phyloP scores from a whole-genome alignment of 2,113 vertebrate genomes.

The Oenanthe melanoleuca region DNA sequence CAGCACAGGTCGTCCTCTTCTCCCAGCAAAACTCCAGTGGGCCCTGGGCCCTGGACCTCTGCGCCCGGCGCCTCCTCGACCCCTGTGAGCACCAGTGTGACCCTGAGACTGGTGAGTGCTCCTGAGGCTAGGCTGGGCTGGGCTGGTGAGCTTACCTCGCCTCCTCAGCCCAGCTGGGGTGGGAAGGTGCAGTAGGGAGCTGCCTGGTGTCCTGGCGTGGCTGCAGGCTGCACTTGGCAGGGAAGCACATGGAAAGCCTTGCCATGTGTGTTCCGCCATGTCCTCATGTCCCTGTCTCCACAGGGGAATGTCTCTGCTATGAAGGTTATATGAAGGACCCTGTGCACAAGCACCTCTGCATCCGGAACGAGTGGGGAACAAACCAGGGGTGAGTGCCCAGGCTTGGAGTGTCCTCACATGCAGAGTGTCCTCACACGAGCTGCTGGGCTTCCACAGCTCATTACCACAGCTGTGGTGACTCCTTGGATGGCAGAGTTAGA shows the following conservation, averaged over 20 bases:
- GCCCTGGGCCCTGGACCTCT: slow-evolving; percentile 93
- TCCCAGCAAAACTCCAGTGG: slow-evolving; percentile 98
- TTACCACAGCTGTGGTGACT: background rate
- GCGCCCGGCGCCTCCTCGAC: slow-evolving; percentile 91
- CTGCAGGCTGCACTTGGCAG: background rate
- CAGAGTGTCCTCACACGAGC: background rate
- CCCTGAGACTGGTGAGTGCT: slow-evolving; percentile 86
- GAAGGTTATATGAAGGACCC: slow-evolving; percentile 98
- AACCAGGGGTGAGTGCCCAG: slow-evolving; percentile 92
- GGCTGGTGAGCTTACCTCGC: background rate
- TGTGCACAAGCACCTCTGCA: slow-evolving; percentile 96
- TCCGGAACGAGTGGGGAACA: slow-evolving; percentile 96
- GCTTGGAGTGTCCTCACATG: background rate
- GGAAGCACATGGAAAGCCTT: background rate
- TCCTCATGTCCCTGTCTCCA: background rate
- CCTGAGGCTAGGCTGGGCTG: rapidly evolving
- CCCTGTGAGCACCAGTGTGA: slow-evolving; percentile 98
- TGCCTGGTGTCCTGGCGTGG: rapidly evolving
- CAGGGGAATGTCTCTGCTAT: slow-evolving; percentile 95
- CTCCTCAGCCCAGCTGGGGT: rapidly evolving
- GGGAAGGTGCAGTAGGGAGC: rapidly evolving
- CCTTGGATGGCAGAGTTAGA: background rate
- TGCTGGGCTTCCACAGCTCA: background rate
- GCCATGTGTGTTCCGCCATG: no score
- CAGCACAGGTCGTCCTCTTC: slow-evolving; percentile 93